These are phyloP conservation scores for Fundulus diaphanus DNA, from an alignment of 2,797 vertebrate species.

Conservation along the genomic window DNA sequence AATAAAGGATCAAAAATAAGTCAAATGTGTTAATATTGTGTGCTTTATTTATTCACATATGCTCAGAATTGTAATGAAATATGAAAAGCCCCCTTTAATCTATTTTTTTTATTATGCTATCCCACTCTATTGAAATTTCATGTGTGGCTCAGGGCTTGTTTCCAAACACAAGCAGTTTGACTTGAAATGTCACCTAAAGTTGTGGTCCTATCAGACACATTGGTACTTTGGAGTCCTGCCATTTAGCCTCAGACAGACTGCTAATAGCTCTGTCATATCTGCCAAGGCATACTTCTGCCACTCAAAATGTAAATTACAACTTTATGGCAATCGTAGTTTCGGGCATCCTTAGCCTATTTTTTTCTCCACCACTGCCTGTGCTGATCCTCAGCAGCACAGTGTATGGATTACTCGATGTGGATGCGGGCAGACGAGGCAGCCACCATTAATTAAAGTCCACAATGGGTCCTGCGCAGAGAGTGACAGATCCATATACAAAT, in stretches of 20 bases:
- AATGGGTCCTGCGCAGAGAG: slow-evolving; percentile 72
- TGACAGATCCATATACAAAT: slow-evolving; percentile 82
- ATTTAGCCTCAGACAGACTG: slow-evolving; percentile 48
- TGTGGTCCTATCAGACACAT: slow-evolving; percentile 42
- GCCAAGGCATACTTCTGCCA: slow-evolving; percentile 56
- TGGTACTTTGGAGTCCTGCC: slow-evolving; percentile 38
- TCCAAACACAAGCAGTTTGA: slow-evolving; percentile 57
- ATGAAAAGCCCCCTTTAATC: slow-evolving; percentile 59
- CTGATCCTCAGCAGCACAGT: slow-evolving; percentile 45
- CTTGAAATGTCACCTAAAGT: slow-evolving; percentile 54
- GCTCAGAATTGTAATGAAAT: slow-evolving; percentile 56
- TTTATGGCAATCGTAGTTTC: slow-evolving; percentile 61
- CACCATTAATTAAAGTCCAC: slow-evolving; percentile 82
- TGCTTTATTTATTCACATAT: slow-evolving; percentile 46
- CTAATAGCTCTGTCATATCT: slow-evolving; percentile 67
- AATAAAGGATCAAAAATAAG: not conserved
- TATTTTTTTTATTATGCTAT: slow-evolving; percentile 47
- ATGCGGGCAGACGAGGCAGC: slow-evolving; percentile 63
- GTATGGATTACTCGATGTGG: slow-evolving; percentile 74
- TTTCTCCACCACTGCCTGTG: slow-evolving; percentile 31
- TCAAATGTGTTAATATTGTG: slow-evolving; percentile 33
- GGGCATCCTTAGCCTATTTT: slow-evolving; percentile 30
- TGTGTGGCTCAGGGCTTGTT: slow-evolving; percentile 57
- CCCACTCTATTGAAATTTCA: slow-evolving; percentile 49
- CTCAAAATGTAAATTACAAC: slow-evolving; percentile 76